Conservation (phyloP, 2,888 invertebrate genomes). For the Diloba caeruleocephala region DNA sequence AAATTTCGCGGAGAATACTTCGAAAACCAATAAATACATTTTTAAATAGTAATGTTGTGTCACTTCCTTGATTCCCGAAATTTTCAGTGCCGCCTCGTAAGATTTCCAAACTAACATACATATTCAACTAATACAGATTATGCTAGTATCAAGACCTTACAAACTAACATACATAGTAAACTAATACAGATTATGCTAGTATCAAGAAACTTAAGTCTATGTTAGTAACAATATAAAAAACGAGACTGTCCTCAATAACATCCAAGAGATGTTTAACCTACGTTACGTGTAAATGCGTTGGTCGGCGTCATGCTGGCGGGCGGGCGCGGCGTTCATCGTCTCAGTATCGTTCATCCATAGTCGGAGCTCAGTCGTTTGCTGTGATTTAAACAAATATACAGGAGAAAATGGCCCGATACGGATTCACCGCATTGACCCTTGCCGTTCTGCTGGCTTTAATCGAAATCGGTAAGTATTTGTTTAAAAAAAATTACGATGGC, state of each 20-base stretch:
- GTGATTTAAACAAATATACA: conserved; percentile 50
- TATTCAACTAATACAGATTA: too few species aligned
- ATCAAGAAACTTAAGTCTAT: too few species aligned
- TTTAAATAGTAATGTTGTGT: too few species aligned
- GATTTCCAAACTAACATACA: too few species aligned
- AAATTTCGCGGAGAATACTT: too few species aligned
- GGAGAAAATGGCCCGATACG: conserved; percentile 75
- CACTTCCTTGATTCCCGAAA: too few species aligned
- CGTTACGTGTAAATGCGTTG: conserved; percentile 73
- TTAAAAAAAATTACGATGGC: conserved; percentile 10
- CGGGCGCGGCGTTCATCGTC: conserved; percentile 60
- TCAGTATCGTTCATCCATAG: conserved; percentile 69
- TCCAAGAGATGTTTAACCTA: conserved; percentile 56
- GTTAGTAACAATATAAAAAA: not conserved
- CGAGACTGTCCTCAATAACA: conserved; percentile 32
- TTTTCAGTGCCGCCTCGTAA: too few species aligned
- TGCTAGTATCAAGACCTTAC: too few species aligned
- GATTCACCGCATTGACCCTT: conserved; percentile 67
- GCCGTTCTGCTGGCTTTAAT: conserved; percentile 77
- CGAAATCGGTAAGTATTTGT: conserved; percentile 75
- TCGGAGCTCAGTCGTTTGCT: conserved; percentile 66
- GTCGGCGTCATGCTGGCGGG: conserved; percentile 77
- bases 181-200: too few species aligned
- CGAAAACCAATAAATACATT: too few species aligned
- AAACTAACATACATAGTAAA: too few species aligned